Base-by-base conservation (phyloP, 2,113 vertebrate species). In the Psittacara wagleri region DNA sequence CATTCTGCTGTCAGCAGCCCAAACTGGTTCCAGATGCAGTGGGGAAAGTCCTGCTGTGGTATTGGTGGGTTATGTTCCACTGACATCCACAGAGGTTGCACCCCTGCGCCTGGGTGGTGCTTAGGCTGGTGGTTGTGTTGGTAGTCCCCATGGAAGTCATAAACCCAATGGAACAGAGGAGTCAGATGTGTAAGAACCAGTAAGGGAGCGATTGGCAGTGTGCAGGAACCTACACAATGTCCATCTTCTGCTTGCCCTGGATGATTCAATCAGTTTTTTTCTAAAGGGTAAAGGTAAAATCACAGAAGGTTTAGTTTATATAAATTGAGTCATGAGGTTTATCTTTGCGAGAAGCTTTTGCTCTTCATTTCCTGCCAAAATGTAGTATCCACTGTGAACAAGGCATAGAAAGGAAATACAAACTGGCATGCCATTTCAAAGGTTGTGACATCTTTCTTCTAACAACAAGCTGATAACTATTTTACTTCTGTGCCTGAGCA, bases 11-110 rank as follows among this genome's bases (percentile, higher is more conserved):
- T 25, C 70, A 73, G 78, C 0, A 0, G 84, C 90, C 95, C 94
- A 94, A 94, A 91, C 74, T 96, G 72, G 92, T 97, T 96, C 74
- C 95, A 94, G 70, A 85, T 95, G 95, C 92, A 89, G 92, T 74
- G 77, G 44, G 91, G 75, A 62, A 89, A 39, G 89, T 87, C 72
- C 74, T 69, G 25, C 62, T 84, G 54, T 80, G 67, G 37, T 49
- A 6, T 22, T 19, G 20, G 41, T 87, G 77, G 52, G 31, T 90
- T 80, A 66, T 74, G 17, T 87, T 52, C 55, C 2, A 10, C 66
- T 74, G 62, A 52, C 83, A 90, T 61, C 88, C 88, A 52, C 51
- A n/a, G 55, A 83, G 39, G 70, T 82, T 94, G 39, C 80, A 74
- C 49, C 85, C 49, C 61, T 49, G 54, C 54, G 33, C 75, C 81